Conservation (phyloP, 2,888 invertebrate species). For the Norana najaformis region DNA sequence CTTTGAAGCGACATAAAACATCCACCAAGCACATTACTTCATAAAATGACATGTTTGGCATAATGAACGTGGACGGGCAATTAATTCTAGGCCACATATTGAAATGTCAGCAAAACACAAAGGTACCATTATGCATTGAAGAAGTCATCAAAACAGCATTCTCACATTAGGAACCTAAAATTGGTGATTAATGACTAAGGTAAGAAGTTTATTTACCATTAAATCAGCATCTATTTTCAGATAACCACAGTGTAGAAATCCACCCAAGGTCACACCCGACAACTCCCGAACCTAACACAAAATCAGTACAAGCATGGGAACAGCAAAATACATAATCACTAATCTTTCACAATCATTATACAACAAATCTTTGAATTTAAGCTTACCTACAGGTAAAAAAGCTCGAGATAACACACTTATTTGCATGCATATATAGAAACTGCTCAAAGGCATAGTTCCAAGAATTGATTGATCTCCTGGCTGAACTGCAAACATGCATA, state of each 20-base stretch:
- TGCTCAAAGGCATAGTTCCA: background rate
- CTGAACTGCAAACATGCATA: background rate
- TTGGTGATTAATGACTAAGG: background rate
- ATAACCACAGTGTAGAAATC: slow-evolving; percentile 82
- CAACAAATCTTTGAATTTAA: background rate
- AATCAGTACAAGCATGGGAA: slow-evolving; percentile 37
- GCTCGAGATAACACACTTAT: background rate
- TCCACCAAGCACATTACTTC: background rate
- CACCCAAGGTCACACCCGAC: slow-evolving; percentile 80
- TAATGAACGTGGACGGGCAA: background rate
- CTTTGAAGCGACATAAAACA: too few relatives aligned
- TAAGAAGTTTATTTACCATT: slow-evolving; percentile 64
- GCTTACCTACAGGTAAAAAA: background rate
- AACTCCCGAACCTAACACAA: slow-evolving; percentile 73
- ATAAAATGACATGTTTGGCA: background rate
- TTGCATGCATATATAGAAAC: background rate
- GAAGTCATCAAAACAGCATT: background rate
- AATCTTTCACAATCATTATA: background rate
- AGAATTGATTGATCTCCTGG: background rate
- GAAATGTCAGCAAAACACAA: background rate
- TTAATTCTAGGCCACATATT: background rate
- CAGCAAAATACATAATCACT: background rate
- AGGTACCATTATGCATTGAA: background rate
- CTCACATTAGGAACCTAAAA: background rate
- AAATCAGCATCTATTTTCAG: slow-evolving; percentile 64